These are phyloP conservation scores for Lagorchestes hirsutus DNA, from an alignment of 2,797 vertebrate species.

Conservation along the genomic window DNA sequence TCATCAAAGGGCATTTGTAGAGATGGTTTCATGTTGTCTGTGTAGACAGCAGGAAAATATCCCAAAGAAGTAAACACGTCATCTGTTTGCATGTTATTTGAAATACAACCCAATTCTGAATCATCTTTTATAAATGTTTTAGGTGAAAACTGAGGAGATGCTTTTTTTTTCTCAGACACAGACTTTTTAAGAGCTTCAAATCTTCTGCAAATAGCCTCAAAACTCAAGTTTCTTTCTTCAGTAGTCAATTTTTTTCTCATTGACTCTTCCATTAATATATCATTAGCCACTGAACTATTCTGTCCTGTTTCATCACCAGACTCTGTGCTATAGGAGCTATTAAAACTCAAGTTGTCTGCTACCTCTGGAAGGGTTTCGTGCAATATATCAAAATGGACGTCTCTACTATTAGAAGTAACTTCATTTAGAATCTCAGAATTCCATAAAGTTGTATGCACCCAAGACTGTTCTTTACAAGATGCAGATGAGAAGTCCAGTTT, in stretches of 20 bases:
- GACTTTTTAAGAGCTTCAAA: conserved; percentile 67
- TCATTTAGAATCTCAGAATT: conserved; percentile 31
- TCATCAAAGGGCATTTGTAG: conserved; percentile 28
- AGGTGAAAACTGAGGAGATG: conserved; percentile 33
- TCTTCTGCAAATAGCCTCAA: conserved; percentile 54
- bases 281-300: conserved; percentile 25
- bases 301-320: neutral
- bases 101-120: neutral
- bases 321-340: conserved; percentile 51
- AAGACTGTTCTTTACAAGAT: conserved; percentile 2
- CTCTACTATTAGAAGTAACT: conserved; percentile 30
- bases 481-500: neutral
- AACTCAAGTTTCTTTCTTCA: conserved; percentile 47
- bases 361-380: conserved; percentile 83
- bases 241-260: conserved; percentile 5
- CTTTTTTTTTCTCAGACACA: conserved; percentile 56
- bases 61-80: conserved; percentile 31
- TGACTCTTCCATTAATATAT: neutral
- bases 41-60: conserved; percentile 62
- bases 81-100: conserved; percentile 15
- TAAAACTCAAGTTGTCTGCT: conserved; percentile 50
- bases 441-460: neutral
- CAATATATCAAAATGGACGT: conserved; percentile 70
- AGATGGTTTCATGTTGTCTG: conserved; percentile 61
- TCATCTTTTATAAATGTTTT: conserved; percentile 33